Percentiles rank a stretch among this genome's conserved stretches.
Conservation (phyloP, 2,888 invertebrate species). For the Onchidella celtica region DNA sequence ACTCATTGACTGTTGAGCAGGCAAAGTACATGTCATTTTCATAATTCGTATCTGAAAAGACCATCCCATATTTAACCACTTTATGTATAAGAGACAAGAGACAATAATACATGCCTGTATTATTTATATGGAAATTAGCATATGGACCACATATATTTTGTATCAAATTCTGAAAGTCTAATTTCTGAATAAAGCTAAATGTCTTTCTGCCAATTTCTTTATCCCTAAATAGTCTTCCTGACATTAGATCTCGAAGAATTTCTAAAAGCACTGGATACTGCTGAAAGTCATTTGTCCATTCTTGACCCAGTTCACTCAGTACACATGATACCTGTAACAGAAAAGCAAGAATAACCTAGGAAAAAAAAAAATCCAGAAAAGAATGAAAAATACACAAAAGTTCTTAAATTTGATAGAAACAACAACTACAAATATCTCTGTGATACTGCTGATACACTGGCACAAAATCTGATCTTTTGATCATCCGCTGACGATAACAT, state of each 20-base stretch:
- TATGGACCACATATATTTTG: not conserved
- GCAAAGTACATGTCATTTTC: not conserved
- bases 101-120: slow-evolving; percentile 10
- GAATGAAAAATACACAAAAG: no score
- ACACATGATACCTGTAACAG: slow-evolving; percentile 13
- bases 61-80: slow-evolving; percentile 2
- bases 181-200: not conserved
- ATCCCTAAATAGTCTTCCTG: not conserved
- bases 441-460: no score
- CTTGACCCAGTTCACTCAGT: not conserved
- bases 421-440: no score
- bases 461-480: no score
- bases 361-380: no score
- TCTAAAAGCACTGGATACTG: not conserved
- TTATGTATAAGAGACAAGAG: slow-evolving; percentile 12
- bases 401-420: no score
- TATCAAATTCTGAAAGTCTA: not conserved
- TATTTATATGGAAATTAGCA: not conserved
- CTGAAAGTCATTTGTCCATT: not conserved
- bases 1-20: not conserved
- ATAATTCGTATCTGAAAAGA: not conserved
- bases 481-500: no score
- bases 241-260: slow-evolving; percentile 25
- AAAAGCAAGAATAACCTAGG: no score
- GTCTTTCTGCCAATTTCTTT: not conserved